Percentiles rank a stretch among this genome's conserved stretches.
phyloP scores from a whole-genome alignment of 2,113 vertebrate species.

The Podiceps cristatus region DNA sequence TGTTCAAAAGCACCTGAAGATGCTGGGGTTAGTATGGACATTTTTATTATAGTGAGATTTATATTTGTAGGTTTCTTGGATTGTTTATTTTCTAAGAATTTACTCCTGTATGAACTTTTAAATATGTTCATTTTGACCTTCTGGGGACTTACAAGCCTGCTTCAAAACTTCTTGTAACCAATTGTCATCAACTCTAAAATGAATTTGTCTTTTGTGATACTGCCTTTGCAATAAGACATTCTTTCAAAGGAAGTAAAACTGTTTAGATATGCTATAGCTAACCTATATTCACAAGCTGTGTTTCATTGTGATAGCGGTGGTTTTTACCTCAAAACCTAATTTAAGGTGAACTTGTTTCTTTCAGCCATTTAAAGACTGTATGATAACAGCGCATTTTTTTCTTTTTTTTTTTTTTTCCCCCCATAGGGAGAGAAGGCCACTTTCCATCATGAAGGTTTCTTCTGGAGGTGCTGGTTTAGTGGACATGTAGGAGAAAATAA shows the following conservation, averaged over 20 bases:
- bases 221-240: neutral
- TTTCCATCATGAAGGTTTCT: constrained; percentile 94
- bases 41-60: constrained; percentile 15
- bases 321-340: neutral
- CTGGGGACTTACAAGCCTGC: neutral
- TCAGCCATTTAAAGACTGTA: neutral
- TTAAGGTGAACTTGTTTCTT: neutral
- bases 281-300: neutral
- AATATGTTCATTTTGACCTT: neutral
- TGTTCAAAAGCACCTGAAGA: constrained; percentile 77
- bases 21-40: constrained; percentile 64
- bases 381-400: neutral
- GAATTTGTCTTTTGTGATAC: neutral
- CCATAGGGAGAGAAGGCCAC: constrained; percentile 71
- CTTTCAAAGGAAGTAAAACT: neutral
- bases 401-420: too few species aligned
- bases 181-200: neutral
- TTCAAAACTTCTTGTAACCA: neutral
- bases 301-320: neutral
- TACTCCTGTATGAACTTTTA: neutral
- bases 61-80: neutral
- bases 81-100: neutral
- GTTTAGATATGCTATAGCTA: neutral
- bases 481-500: constrained; percentile 72
- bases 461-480: constrained; percentile 92